Conservation (phyloP, 2,888 invertebrate species). For the Campaea margaritaria region DNA sequence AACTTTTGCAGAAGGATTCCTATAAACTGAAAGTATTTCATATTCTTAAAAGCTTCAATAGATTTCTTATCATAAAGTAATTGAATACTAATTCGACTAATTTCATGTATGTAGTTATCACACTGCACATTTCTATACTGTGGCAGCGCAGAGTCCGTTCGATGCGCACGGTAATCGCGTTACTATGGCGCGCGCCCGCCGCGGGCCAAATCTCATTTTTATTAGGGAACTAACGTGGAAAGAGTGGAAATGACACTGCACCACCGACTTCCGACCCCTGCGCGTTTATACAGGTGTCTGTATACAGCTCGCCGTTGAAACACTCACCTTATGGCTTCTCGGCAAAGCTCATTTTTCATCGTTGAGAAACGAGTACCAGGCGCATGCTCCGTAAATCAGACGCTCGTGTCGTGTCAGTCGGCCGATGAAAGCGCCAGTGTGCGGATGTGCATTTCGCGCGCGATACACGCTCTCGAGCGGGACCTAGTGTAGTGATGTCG, state of each 20-base stretch:
- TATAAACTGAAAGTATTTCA: too few species aligned
- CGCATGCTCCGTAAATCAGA: slow-evolving; percentile 58
- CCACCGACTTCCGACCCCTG: slow-evolving; percentile 79
- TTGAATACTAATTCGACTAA: not conserved
- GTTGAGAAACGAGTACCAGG: slow-evolving; percentile 19
- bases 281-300: slow-evolving; percentile 78
- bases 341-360: slow-evolving; percentile 47
- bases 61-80: not conserved
- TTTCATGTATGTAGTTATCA: not conserved
- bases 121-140: slow-evolving; percentile 8
- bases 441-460: slow-evolving; percentile 46
- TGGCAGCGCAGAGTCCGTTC: slow-evolving; percentile 24
- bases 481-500: slow-evolving; percentile 26
- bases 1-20: too few species aligned
- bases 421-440: slow-evolving; percentile 55
- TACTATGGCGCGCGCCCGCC: slow-evolving; percentile 30
- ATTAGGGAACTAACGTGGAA: slow-evolving; percentile 79
- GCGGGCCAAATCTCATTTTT: slow-evolving; percentile 77
- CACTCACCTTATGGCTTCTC: slow-evolving; percentile 40
- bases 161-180: slow-evolving; percentile 36
- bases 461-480: slow-evolving; percentile 12
- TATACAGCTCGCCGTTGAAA: slow-evolving; percentile 30
- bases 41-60: too few species aligned
- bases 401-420: slow-evolving; percentile 69
- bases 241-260: slow-evolving; percentile 83